Evolutionary conservation across 2,113 vertebrate species (phyloP).

Genomic region (Callaeas wilsoni): DNA sequence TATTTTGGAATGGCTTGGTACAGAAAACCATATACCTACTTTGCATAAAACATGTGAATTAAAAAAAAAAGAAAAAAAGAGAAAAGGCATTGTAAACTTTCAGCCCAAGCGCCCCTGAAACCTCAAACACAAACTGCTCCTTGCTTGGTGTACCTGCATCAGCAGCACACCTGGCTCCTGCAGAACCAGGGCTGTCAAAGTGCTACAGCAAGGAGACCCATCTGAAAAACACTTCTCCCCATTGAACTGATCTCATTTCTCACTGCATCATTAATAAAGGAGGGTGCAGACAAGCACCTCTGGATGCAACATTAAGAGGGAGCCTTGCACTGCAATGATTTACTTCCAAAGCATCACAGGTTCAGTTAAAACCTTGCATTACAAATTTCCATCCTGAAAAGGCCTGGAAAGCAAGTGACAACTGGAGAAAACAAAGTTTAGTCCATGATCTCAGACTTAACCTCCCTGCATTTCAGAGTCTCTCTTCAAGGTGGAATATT

Average conservation of each 20-base stretch:
- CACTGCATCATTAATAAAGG: not conserved
- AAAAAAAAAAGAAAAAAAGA: not conserved
- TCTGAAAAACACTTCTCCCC: not conserved
- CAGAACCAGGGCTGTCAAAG: not conserved
- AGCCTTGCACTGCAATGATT: not conserved
- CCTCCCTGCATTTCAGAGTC: not conserved
- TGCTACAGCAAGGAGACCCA: not conserved
- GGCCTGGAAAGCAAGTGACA: not conserved
- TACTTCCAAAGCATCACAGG: not conserved
- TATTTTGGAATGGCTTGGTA: not conserved
- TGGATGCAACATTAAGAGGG: not conserved
- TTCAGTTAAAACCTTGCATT: not conserved
- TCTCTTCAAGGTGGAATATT: not conserved
- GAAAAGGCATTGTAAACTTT: not conserved
- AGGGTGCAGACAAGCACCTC: not conserved
- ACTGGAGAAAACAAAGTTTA: not conserved
- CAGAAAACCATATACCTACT: not conserved
- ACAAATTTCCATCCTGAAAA: not conserved
- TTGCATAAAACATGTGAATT: not conserved
- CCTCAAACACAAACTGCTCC: not conserved
- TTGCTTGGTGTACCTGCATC: not conserved
- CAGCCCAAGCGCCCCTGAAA: not conserved
- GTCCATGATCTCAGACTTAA: not conserved
- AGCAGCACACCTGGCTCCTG: not conserved
- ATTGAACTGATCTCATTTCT: not conserved